These are phyloP conservation scores for Ptilodon capucinus DNA, from an alignment of 2,888 invertebrate species.

Conservation along the genomic window DNA sequence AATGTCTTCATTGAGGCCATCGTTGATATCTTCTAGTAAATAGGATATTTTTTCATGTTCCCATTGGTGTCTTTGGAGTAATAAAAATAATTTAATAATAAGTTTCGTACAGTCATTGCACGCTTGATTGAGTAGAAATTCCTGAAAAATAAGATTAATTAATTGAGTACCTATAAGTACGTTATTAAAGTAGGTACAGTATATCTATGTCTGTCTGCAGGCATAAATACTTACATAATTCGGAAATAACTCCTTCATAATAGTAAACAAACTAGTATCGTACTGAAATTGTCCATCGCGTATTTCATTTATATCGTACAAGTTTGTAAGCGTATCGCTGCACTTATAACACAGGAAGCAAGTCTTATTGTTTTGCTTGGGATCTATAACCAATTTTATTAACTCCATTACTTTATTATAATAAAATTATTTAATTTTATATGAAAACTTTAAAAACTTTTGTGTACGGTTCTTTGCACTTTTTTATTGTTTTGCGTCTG, in stretches of 20 bases:
- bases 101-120: slow-evolving; percentile 44
- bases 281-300: slow-evolving; percentile 27
- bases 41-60: slow-evolving; percentile 22
- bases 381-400: slow-evolving; percentile 21
- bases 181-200: too few species aligned
- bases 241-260: slow-evolving; percentile 47
- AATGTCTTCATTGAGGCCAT: slow-evolving; percentile 22
- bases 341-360: slow-evolving; percentile 57
- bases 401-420: slow-evolving; percentile 15
- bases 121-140: slow-evolving; percentile 37
- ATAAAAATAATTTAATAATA: slow-evolving; percentile 42
- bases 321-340: slow-evolving; percentile 21
- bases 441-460: not conserved
- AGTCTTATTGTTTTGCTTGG: slow-evolving; percentile 14
- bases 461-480: too few species aligned
- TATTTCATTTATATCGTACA: slow-evolving; percentile 34
- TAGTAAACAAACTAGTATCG: slow-evolving; percentile 34
- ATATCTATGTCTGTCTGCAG: too few species aligned
- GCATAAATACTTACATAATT: slow-evolving; percentile 44
- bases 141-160: slow-evolving; percentile 47
- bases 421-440: not conserved
- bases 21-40: slow-evolving; percentile 26
- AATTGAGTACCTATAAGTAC: too few species aligned
- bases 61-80: slow-evolving; percentile 33
- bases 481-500: too few species aligned